A percentile compares a stretch with the other conserved stretches of the same genome.
Evolutionary conservation across 2,113 vertebrate genomes (phyloP).

Genomic region (Erythrocercus mccallii): DNA sequence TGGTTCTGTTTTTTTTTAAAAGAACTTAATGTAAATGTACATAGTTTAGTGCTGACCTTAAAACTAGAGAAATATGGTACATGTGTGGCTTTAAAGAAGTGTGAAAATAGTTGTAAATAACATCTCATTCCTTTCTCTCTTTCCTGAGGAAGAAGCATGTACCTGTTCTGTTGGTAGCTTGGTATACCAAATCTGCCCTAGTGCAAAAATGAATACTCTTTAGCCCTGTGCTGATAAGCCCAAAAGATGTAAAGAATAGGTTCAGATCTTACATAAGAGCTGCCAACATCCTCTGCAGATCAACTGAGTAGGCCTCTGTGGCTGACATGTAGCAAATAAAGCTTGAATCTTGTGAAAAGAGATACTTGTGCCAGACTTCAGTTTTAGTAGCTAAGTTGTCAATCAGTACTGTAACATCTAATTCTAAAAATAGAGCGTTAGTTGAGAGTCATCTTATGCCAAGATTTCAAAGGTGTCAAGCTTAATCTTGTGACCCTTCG

Average conservation of each 20-base stretch:
- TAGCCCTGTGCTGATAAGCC: not conserved
- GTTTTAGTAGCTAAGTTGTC: conserved; percentile 9
- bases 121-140: not conserved
- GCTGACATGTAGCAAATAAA: conserved; percentile 14
- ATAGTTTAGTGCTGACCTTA: not conserved
- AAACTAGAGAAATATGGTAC: not conserved
- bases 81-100: not conserved
- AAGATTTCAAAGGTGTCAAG: not conserved
- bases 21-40: not conserved
- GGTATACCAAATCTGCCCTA: not conserved
- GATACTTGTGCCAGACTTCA: not conserved
- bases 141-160: not conserved
- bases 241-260: not conserved
- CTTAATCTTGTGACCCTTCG: not conserved
- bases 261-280: not conserved
- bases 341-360: not conserved
- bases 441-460: not conserved
- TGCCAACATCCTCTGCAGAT: not conserved
- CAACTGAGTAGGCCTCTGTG: not conserved
- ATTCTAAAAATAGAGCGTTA: not conserved
- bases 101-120: not conserved
- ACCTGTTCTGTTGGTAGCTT: not conserved
- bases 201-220: not conserved
- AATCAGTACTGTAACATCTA: not conserved
- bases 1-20: not conserved